phyloP scores from a whole-genome alignment of 1,140 invertebrate genomes.

The Monomorium pharaonis region DNA sequence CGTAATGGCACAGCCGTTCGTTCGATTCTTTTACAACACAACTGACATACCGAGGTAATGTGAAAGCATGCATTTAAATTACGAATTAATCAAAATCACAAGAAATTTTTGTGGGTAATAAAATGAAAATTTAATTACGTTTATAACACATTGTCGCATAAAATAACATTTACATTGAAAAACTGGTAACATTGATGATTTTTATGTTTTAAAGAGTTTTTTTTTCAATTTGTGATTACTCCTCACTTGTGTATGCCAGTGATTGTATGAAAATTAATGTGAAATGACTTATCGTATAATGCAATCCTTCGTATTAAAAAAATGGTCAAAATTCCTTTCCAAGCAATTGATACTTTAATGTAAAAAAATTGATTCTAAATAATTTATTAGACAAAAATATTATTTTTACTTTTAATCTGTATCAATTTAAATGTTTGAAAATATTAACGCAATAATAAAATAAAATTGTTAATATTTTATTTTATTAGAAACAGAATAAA shows the following conservation, averaged over 20 bases:
- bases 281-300: neutral
- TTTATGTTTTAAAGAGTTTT: neutral
- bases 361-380: neutral
- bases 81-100: neutral
- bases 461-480: neutral
- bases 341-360: neutral
- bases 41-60: neutral
- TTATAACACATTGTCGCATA: neutral
- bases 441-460: neutral
- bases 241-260: neutral
- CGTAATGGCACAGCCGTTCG: constrained; percentile 58
- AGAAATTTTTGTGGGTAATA: neutral
- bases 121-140: neutral
- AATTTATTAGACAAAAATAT: neutral
- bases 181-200: neutral
- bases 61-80: neutral
- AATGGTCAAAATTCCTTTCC: neutral
- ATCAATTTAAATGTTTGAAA: neutral
- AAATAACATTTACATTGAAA: neutral
- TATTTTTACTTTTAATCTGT: neutral
- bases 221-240: neutral
- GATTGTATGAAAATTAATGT: neutral
- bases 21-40: constrained; percentile 53
- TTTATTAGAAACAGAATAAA: neutral
- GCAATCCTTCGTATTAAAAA: neutral